Conservation (phyloP, 2,888 invertebrate species). For the Eupithecia abbreviata region DNA sequence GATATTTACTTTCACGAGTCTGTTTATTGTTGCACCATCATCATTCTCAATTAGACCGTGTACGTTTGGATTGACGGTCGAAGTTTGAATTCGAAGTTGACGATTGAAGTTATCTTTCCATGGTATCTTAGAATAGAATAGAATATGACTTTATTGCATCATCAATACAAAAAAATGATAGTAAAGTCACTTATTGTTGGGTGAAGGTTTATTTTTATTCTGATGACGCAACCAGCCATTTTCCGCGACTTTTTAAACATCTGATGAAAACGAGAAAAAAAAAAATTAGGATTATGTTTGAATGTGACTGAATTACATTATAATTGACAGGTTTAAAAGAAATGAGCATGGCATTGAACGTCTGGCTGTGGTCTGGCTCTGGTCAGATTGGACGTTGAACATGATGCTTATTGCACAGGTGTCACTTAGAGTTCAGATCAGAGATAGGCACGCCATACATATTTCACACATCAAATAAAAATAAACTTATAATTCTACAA, state of each 20-base stretch:
- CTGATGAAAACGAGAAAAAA: not conserved
- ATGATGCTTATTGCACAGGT: not conserved
- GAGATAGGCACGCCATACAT: not conserved
- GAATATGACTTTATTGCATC: too few relatives aligned
- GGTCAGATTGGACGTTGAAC: not conserved
- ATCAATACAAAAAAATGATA: too few relatives aligned
- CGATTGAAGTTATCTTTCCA: too few relatives aligned
- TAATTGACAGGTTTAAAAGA: not conserved
- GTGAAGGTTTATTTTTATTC: too few relatives aligned
- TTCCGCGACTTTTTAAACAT: not conserved
- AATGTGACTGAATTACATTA: too few relatives aligned
- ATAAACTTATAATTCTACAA: not conserved
- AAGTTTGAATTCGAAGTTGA: not conserved
- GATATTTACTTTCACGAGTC: not conserved
- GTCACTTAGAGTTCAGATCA: not conserved
- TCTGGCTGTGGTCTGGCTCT: not conserved
- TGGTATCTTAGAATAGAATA: too few relatives aligned
- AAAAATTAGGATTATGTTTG: too few relatives aligned
- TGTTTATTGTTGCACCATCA: not conserved
- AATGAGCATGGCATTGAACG: not conserved
- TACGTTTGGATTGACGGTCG: not conserved
- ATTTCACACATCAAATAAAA: not conserved
- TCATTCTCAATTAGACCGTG: too few relatives aligned
- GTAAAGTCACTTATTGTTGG: too few relatives aligned
- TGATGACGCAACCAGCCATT: too few relatives aligned